Evolutionary conservation across 2,888 invertebrate species (phyloP).

Genomic region (Brachypterus glaber): DNA sequence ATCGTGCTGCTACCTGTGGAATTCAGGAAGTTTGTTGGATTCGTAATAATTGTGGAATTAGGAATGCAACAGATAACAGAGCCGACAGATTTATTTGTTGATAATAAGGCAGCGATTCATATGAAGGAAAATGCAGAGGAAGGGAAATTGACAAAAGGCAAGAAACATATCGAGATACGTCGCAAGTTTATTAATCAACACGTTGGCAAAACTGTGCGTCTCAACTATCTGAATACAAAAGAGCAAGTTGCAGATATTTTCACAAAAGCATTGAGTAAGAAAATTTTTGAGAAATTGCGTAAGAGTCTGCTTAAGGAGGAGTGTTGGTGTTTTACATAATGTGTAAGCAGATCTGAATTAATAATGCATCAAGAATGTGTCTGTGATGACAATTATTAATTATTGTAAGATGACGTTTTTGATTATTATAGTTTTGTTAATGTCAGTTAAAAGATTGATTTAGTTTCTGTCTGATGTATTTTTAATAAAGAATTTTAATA

Average conservation of each 20-base stretch:
- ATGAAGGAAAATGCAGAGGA: slow-evolving; percentile 26
- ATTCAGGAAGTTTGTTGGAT: slow-evolving; percentile 30
- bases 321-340: too few species aligned
- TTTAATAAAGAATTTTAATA: too few species aligned
- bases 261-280: not conserved
- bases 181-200: slow-evolving; percentile 28
- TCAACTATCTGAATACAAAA: slow-evolving; percentile 22
- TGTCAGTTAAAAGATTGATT: too few species aligned
- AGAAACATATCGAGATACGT: slow-evolving; percentile 28
- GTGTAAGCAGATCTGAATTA: too few species aligned
- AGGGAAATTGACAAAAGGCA: slow-evolving; percentile 27
- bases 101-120: slow-evolving; percentile 27
- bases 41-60: slow-evolving; percentile 22
- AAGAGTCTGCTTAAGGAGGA: too few species aligned
- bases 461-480: too few species aligned
- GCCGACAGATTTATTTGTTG: slow-evolving; percentile 23
- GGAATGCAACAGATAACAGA: slow-evolving; percentile 13
- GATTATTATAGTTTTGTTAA: too few species aligned
- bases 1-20: slow-evolving; percentile 26
- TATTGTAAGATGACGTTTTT: too few species aligned
- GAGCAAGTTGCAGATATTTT: slow-evolving; percentile 26
- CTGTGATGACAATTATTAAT: too few species aligned
- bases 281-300: not conserved
- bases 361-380: too few species aligned
- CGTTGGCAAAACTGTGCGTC: slow-evolving; percentile 21